Evolutionary conservation across 2,888 invertebrate species (phyloP), one percentile per base, ranked within the genome.

Genomic region (Drosophila silvestris): DNA sequence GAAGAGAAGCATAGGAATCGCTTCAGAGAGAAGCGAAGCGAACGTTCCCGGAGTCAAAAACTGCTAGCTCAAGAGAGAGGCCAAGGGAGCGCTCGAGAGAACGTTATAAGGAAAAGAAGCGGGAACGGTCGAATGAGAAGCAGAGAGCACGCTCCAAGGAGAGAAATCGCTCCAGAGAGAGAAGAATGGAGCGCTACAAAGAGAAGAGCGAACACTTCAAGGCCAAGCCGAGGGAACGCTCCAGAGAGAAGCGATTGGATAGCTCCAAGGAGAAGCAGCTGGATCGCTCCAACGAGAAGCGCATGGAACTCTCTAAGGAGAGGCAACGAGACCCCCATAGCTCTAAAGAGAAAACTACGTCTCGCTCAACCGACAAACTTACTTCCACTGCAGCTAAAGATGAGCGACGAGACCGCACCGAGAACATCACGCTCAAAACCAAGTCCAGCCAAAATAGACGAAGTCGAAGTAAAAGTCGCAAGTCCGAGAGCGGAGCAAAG

Each of bases 381-480:
- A 12, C 39, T 5, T 28, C 30, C 22, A 16, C 16, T 26, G n/a
- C 5, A 19, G 16, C 58, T 26, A 65, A 56, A 32, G 51, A 58
- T 9, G 53, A 58, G 10, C 50, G 59, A 1, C 52, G 50, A n/a
- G 56, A 70, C 30, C 64, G 33, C 6, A 52, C 30, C 0, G 58
- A 33, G 6, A n/a, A 26, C 4, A 70, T 63, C 14, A 54, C 14
- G 7, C 35, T n/a, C 37, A 33, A 33, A 14, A 52, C 32, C 28
- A 57, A 47, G n/a, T 52, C 65, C 26, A 37, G 33, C 44, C 65
- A 47, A 1, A 39, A 26, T 14, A 60, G 39, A 22, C 70, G 60
- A 3, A 81, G 66, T 56, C 61, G 59, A 32, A 77, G 74, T 50
- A 61, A 70, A 32, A 73, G 69, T 39, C 68, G 44, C 22, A 60